Conservation (phyloP, 1,140 invertebrate species). For the Harlomillsia oculata region DNA sequence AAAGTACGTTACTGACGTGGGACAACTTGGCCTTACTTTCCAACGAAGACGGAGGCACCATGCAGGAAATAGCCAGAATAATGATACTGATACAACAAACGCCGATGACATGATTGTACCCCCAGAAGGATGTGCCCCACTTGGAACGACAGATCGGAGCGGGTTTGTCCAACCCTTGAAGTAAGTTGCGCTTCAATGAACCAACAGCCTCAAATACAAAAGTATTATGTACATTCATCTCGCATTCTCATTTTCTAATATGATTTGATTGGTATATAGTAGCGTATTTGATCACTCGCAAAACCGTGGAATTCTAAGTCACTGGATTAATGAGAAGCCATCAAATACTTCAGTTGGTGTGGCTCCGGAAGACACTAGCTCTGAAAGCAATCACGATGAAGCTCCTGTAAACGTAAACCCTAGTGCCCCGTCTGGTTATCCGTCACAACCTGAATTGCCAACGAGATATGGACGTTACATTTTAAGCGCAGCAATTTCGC, state of each 20-base stretch:
- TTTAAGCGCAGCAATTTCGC: no score
- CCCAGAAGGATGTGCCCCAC: constrained; percentile 16
- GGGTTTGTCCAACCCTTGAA: no score
- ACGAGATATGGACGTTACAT: constrained; percentile 16
- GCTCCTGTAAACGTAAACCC: constrained; percentile 18
- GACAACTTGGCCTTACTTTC: constrained; percentile 61
- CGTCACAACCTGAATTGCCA: constrained; percentile 27
- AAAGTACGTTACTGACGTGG: constrained; percentile 63
- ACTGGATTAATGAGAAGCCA: constrained; percentile 26
- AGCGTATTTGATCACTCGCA: constrained; percentile 8
- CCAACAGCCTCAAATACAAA: constrained; percentile 10
- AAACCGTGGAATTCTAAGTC: constrained; percentile 33
- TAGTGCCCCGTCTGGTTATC: constrained; percentile 28
- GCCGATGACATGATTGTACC: no score
- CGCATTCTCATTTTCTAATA: background rate
- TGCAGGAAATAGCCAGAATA: constrained; percentile 15
- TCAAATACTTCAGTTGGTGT: no score
- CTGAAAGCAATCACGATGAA: constrained; percentile 26
- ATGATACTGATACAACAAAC: background rate
- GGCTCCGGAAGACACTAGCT: constrained; percentile 30
- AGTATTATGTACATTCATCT: background rate
- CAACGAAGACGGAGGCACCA: constrained; percentile 48
- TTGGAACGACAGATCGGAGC: background rate
- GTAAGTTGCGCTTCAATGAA: background rate
- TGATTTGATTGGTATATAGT: background rate